Conservation (phyloP, 2,888 invertebrate species). For the Hyposoter dolosus region DNA sequence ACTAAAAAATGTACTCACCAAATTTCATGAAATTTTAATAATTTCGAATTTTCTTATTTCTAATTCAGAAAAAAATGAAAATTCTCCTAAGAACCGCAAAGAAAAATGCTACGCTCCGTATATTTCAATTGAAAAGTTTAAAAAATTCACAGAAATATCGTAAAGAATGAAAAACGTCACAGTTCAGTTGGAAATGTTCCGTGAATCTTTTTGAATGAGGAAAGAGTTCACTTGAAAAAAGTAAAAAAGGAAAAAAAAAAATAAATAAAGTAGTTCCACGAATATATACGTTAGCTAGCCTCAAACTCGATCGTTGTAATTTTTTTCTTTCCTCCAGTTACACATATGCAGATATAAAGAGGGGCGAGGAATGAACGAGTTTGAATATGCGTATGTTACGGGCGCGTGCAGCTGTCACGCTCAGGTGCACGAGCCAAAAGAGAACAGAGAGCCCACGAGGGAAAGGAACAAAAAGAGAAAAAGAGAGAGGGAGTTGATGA, state of each 20-base stretch:
- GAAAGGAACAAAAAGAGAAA: slow-evolving; percentile 51
- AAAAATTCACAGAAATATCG: background rate
- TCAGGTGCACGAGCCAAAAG: slow-evolving; percentile 67
- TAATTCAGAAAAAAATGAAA: too few species aligned
- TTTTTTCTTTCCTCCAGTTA: slow-evolving; percentile 32
- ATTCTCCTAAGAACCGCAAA: too few species aligned
- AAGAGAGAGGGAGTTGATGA: slow-evolving; percentile 1
- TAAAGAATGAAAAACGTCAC: background rate
- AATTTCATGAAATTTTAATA: too few species aligned
- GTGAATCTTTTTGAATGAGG: background rate
- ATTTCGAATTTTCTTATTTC: too few species aligned
- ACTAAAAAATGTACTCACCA: too few species aligned
- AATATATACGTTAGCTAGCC: too few species aligned
- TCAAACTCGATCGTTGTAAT: slow-evolving; percentile 45
- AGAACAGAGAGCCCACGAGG: slow-evolving; percentile 50
- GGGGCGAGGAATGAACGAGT: slow-evolving; percentile 56
- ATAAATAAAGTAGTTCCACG: background rate
- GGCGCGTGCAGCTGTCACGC: slow-evolving; percentile 71
- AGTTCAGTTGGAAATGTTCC: background rate
- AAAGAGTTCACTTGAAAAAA: background rate
- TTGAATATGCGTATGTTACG: slow-evolving; percentile 61
- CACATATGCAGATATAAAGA: background rate
- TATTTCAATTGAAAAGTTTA: background rate
- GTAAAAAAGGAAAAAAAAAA: background rate
- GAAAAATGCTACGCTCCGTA: background rate